phyloP scores from a whole-genome alignment of 2,113 vertebrate genomes.

The Ceratotherium simum region DNA sequence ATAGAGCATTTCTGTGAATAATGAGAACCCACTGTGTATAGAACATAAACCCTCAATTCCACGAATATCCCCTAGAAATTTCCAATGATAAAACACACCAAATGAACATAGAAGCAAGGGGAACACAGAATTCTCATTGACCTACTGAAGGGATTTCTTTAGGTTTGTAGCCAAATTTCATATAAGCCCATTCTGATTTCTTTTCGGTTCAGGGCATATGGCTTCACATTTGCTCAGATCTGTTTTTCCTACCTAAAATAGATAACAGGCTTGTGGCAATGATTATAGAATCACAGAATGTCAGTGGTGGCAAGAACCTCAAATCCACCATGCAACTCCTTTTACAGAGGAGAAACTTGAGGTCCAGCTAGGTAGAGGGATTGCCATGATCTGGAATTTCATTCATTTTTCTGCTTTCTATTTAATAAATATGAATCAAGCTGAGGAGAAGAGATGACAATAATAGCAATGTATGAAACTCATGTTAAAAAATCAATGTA shows the following conservation, averaged over 20 bases:
- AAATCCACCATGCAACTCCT: background rate
- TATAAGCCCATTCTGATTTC: background rate
- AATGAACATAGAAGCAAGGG: background rate
- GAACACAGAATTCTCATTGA: background rate
- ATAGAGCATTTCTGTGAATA: background rate
- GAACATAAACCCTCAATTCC: background rate
- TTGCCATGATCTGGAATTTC: background rate
- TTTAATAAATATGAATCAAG: background rate
- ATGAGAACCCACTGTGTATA: background rate
- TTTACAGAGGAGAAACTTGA: background rate
- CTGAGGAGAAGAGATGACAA: background rate
- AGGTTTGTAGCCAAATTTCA: background rate
- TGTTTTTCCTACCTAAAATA: background rate
- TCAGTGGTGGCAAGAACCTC: background rate
- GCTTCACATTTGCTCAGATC: background rate
- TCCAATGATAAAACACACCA: background rate
- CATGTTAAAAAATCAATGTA: background rate
- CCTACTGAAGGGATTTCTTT: background rate
- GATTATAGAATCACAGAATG: background rate
- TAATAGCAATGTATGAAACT: background rate
- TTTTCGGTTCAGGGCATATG: background rate
- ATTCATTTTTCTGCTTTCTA: background rate
- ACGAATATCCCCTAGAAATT: background rate
- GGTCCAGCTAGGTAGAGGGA: background rate
- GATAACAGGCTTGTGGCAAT: background rate